Evolutionary conservation across 2,113 vertebrate species (phyloP), one percentile per base, ranked within the genome.

Genomic region (Sylvietta virens): DNA sequence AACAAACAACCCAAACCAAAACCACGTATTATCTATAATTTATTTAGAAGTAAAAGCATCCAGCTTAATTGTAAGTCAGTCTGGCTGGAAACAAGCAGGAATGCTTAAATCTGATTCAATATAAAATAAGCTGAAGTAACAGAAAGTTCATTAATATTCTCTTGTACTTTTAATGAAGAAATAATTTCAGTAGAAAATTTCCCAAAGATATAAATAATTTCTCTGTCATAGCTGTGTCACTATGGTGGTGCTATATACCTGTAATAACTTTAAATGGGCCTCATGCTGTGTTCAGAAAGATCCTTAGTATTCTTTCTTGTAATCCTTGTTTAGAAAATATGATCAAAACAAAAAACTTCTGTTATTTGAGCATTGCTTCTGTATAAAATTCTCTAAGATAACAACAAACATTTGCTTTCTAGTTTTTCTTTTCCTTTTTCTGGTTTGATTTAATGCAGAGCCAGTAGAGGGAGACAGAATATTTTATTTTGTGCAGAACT

Each of bases 391-490:
- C 30, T 84, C 31, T 42, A 39, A 72, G 61, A 42, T 35, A 67
- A 72, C 21, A 69, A 40, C 15, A 45, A 76, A 28, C 6, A 19
- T 53, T 40, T 62, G 11, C 37, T 79, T 72, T 62, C 58, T 58
- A 24, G 11, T 61, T 81, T 64, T 81, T 21, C 3, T 71, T 53
- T 66, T 48, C 42, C 7, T 62, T 47, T 30, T 71, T 23, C 26
- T 72, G 40, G 23, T 88, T 88, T 92, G 37, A 57, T 72, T 60
- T 64, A 45, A 40, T 18, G 17, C 31, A 56, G 64, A 78, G 24
- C 93, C 96, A 81, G 95, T 50, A 96, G 95, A 90, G 95, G 94
- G 95, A 94, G 96, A 83, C 88, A 95, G 48, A 56, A 27, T 69
- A 53, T 97, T 80, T 90, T 74, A 22, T 81, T 94, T 92, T 7